Evolutionary conservation across 2,888 invertebrate genomes (phyloP).

Genomic region (Rhyacophila evoluta): DNA sequence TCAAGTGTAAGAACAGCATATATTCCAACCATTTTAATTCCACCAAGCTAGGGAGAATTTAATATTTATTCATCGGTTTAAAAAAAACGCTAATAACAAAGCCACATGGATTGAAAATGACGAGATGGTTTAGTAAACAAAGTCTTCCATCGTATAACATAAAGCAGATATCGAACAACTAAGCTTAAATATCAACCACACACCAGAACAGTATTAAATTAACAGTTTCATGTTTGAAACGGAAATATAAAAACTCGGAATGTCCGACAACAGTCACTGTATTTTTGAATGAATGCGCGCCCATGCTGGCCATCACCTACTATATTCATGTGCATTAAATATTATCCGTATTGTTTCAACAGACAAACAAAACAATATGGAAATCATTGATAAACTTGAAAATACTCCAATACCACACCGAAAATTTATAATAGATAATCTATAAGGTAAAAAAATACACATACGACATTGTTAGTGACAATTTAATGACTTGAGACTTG

Average conservation of each 20-base stretch:
- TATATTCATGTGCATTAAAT: not conserved
- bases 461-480: not conserved
- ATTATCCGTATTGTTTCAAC: not conserved
- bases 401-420: not conserved
- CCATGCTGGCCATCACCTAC: not conserved
- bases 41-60: no score
- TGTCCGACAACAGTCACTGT: not conserved
- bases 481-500: conserved; percentile 11
- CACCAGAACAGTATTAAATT: no score
- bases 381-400: not conserved
- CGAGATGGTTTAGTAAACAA: no score
- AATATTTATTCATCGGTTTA: no score
- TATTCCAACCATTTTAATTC: no score
- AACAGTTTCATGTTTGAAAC: not conserved
- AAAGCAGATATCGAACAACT: no score
- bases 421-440: not conserved
- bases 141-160: no score
- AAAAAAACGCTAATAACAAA: no score
- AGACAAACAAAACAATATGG: not conserved
- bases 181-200: no score
- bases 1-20: no score
- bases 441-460: not conserved
- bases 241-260: not conserved
- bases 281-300: conserved; percentile 1
- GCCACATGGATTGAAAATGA: no score